Conservation (phyloP, 2,888 invertebrate species). For the Imbricaverruca yamaguchii region DNA sequence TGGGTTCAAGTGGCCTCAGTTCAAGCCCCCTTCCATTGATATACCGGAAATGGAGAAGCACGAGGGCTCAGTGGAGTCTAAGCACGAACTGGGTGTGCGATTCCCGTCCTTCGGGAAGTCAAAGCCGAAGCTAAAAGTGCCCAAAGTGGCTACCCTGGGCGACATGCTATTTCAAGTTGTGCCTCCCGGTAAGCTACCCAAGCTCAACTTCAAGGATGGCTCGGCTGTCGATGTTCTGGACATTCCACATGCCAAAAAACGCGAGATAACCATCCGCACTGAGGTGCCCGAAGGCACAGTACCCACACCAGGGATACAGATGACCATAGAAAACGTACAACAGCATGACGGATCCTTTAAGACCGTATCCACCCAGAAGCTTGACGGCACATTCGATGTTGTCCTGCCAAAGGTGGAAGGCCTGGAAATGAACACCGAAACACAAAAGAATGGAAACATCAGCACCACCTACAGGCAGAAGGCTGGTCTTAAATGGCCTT, state of each 20-base stretch:
- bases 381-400: background rate
- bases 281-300: background rate
- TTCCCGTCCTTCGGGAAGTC: slow-evolving; percentile 3
- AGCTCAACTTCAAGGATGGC: background rate
- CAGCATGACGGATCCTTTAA: background rate
- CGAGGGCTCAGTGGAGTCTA: background rate
- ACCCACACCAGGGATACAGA: background rate
- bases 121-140: background rate
- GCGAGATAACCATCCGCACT: slow-evolving; percentile 6
- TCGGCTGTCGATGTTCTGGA: background rate
- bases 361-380: background rate
- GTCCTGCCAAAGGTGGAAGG: slow-evolving; percentile 2
- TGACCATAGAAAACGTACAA: background rate
- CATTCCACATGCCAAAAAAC: background rate
- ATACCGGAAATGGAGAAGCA: background rate
- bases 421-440: background rate
- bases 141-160: background rate
- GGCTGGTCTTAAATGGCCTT: background rate
- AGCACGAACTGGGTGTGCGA: background rate
- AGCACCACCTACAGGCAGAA: background rate
- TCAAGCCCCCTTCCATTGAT: background rate
- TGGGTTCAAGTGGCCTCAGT: slow-evolving; percentile 4
- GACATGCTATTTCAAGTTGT: slow-evolving; percentile 6
- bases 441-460: background rate
- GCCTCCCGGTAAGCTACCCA: background rate